A percentile compares a stretch with the other conserved stretches of the same genome.
These are phyloP conservation scores for Osmerus eperlanus DNA, from an alignment of 2,113 vertebrate species.

Conservation along the genomic window DNA sequence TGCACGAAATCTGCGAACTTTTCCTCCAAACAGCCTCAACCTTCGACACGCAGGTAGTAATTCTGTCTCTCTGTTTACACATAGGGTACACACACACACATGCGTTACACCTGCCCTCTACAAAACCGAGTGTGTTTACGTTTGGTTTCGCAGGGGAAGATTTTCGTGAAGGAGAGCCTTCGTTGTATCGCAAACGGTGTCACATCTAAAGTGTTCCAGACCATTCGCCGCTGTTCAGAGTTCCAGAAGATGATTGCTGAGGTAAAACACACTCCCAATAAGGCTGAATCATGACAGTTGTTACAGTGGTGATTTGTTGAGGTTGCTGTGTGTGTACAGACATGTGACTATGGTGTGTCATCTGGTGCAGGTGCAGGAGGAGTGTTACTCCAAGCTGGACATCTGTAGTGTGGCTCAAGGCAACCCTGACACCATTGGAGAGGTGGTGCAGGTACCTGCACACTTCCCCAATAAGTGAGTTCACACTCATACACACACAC, in stretches of 20 bases:
- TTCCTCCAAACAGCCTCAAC: conserved; percentile 89
- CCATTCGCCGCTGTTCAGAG: conserved; percentile 87
- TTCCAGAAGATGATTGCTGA: conserved; percentile 96
- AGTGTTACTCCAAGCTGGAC: conserved; percentile 88
- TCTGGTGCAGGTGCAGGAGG: conserved; percentile 78
- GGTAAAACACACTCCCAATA: conserved; percentile 35
- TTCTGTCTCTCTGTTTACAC: too few relatives aligned
- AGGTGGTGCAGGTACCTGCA: conserved; percentile 86
- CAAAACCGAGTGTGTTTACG: neutral
- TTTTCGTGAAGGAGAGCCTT: conserved; percentile 94
- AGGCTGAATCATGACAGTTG: too few relatives aligned
- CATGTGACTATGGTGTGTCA: neutral
- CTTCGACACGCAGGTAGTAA: conserved; percentile 91
- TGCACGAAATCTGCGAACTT: conserved; percentile 93
- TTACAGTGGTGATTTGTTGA: neutral
- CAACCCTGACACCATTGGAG: conserved; percentile 87
- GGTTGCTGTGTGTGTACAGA: neutral
- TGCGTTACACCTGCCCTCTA: neutral
- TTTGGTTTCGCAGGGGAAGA: conserved; percentile 79
- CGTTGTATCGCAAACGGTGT: conserved; percentile 90
- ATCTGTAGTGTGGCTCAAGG: conserved; percentile 82
- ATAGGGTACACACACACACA: neutral
- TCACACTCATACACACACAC: neutral
- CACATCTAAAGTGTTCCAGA: conserved; percentile 83
- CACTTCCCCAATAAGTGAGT: conserved; percentile 91